A percentile compares a stretch with the other conserved stretches of the same genome.
phyloP scores from a whole-genome alignment of 2,797 vertebrate genomes.

The Danionella dracula region DNA sequence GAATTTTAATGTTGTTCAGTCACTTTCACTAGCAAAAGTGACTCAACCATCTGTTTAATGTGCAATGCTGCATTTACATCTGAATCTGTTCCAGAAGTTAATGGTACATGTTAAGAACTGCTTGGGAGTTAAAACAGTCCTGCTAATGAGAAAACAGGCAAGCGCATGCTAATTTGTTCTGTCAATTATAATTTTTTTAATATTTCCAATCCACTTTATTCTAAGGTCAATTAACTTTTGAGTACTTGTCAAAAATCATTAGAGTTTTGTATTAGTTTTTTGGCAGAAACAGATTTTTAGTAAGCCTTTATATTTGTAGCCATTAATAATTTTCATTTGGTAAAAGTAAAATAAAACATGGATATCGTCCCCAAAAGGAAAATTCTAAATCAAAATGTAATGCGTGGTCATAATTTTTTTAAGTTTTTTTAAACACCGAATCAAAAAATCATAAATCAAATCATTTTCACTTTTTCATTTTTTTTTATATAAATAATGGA shows the following conservation, averaged over 20 bases:
- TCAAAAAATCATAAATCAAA: too few relatives aligned
- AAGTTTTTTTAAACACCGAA: too few relatives aligned
- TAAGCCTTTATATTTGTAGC: too few relatives aligned
- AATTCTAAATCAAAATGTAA: too few relatives aligned
- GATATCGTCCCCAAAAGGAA: too few relatives aligned
- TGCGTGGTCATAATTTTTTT: too few relatives aligned
- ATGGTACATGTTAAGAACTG: slow-evolving; percentile 4
- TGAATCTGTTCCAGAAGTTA: slow-evolving; percentile 25
- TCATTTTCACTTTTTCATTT: too few relatives aligned
- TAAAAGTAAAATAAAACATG: too few relatives aligned
- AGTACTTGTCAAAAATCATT: not conserved
- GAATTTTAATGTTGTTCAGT: slow-evolving; percentile 66
- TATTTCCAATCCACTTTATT: not conserved
- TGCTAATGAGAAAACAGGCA: not conserved
- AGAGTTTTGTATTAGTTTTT: not conserved
- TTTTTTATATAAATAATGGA: too few relatives aligned
- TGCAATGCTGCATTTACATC: slow-evolving; percentile 36
- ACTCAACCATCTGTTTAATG: slow-evolving; percentile 60
- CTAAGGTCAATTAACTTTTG: not conserved
- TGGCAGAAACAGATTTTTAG: too few relatives aligned
- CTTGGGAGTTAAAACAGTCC: not conserved
- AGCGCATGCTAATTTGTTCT: too few relatives aligned
- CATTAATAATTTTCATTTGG: too few relatives aligned
- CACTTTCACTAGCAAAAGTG: slow-evolving; percentile 53
- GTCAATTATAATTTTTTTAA: not conserved